phyloP scores from a whole-genome alignment of 1,140 invertebrate species.

The Calycopis cecrops region DNA sequence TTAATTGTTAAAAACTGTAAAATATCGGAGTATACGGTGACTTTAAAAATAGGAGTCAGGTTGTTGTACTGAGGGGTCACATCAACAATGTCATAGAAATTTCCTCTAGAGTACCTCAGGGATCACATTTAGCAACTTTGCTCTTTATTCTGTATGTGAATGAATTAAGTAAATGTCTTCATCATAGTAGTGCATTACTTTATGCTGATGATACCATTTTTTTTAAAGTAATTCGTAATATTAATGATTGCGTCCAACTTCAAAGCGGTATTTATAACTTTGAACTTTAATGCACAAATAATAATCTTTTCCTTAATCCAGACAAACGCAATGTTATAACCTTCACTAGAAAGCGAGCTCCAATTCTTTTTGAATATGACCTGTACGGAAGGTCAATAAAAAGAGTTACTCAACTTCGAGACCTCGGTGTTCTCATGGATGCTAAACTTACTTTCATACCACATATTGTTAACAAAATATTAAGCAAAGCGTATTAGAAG shows the following conservation, averaged over 20 bases:
- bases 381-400: neutral
- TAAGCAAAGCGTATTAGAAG: no score
- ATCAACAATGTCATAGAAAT: neutral
- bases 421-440: neutral
- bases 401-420: neutral
- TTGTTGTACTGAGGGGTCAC: neutral
- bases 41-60: conserved; percentile 2
- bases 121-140: neutral
- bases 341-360: neutral
- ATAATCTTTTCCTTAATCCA: neutral
- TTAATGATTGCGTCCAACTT: neutral
- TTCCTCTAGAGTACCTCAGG: neutral
- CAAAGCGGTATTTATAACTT: neutral
- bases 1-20: conserved; percentile 4
- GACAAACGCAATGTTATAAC: neutral
- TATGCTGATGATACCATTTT: neutral
- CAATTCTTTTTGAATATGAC: neutral
- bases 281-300: neutral
- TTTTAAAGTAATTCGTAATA: neutral
- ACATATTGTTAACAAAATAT: neutral
- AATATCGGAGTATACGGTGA: conserved; percentile 2
- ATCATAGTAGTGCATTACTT: neutral
- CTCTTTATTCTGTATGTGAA: neutral
- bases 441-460: neutral
- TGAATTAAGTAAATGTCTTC: neutral